These are phyloP conservation scores for Pelmatolapia mariae DNA, from an alignment of 2,113 vertebrate species.

Conservation along the genomic window DNA sequence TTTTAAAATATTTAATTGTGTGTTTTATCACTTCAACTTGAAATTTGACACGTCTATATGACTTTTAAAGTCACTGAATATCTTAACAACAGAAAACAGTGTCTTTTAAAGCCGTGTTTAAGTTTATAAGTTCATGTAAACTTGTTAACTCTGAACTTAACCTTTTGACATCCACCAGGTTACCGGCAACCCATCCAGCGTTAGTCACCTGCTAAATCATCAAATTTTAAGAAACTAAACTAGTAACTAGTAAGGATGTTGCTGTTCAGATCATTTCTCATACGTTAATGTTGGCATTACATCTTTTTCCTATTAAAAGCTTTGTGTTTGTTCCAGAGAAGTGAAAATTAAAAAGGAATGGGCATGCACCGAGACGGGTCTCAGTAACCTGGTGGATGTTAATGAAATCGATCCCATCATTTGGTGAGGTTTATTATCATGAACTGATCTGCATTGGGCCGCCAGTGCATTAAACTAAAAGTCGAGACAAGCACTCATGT, in stretches of 20 bases:
- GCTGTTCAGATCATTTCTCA: rapidly evolving
- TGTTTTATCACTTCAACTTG: neutral
- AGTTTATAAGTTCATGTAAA: neutral
- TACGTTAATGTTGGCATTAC: neutral
- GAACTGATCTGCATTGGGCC: neutral
- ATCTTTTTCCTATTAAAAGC: neutral
- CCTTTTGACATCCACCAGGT: neutral
- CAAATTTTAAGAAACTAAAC: neutral
- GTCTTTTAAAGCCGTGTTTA: neutral
- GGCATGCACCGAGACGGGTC: neutral
- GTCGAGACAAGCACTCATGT: neutral
- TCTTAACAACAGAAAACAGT: neutral
- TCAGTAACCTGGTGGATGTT: neutral
- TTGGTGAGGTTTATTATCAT: neutral
- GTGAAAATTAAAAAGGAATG: neutral
- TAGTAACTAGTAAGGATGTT: neutral
- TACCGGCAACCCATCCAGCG: neutral
- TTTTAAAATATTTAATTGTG: neutral
- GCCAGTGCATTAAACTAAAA: neutral
- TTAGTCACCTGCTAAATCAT: neutral
- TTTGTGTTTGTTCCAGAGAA: neutral
- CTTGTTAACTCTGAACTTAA: neutral
- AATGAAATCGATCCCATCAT: neutral
- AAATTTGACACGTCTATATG: neutral
- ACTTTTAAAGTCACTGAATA: neutral